These are phyloP conservation scores for Deilephila elpenor DNA, from an alignment of 2,888 invertebrate genomes.

Conservation along the genomic window DNA sequence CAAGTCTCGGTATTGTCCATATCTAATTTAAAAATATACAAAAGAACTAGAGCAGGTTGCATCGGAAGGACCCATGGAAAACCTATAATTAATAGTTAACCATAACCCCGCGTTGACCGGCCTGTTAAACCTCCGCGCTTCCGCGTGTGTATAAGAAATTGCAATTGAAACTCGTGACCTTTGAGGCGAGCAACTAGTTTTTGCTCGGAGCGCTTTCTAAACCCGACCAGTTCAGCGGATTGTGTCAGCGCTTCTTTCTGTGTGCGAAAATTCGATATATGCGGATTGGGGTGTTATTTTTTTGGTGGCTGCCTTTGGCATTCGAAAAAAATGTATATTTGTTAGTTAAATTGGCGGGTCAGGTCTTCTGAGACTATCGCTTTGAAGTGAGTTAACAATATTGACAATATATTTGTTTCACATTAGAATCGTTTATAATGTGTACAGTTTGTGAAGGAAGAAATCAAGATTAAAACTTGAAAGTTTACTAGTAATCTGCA, in stretches of 20 bases:
- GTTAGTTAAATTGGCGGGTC: no score
- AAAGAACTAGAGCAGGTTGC: neutral
- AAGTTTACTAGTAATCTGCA: no score
- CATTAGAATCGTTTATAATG: no score
- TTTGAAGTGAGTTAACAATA: no score
- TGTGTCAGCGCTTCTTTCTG: conserved; percentile 4
- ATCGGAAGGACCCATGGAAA: neutral
- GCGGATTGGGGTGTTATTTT: neutral
- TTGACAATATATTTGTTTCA: no score
- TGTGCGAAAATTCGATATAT: neutral
- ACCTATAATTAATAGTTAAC: neutral
- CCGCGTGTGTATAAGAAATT: conserved; percentile 38
- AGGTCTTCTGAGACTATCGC: no score
- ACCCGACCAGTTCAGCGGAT: neutral
- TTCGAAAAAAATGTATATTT: no score
- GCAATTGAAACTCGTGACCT: conserved; percentile 42
- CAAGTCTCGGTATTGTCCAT: no score
- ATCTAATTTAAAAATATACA: neutral
- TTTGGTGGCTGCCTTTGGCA: neutral
- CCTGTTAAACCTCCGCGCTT: conserved; percentile 36
- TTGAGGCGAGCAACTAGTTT: conserved; percentile 30
- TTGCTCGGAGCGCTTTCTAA: conserved; percentile 28
- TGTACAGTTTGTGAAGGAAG: no score
- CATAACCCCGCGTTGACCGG: neutral
- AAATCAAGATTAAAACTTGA: no score